Base-by-base conservation (phyloP, 2,797 vertebrate species). In the Miichthys miiuy region DNA sequence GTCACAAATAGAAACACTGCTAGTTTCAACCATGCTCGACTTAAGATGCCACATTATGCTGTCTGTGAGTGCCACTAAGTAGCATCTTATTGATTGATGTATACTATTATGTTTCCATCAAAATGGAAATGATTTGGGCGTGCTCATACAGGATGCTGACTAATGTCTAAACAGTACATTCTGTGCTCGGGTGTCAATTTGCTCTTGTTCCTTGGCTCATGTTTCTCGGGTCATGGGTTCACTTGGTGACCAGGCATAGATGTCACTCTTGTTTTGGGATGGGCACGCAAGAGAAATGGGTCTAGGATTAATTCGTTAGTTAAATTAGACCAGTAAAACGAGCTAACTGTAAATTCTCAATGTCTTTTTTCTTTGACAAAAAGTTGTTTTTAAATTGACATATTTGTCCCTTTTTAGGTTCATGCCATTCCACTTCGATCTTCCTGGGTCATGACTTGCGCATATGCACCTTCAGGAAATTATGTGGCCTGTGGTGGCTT, bases 361-460 rank as follows among this genome's bases (percentile, higher is more conserved):
- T 34, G 30, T 34, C 30, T 42, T 27, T 27, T 68, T 48, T 2
- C 7, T 25, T 9, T 18, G 14, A 25, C 11, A 20, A 56, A 34
- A 18, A n/a, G 13, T 1, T 8, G 30, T 34, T 23, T 17, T 66
- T 10, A 17, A 68, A 65, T 42, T 9, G 46, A 72, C 23, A 6
- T 5, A 5, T 68, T 20, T 67, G 18, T 74, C 38, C 5, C 30
- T 27, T 81, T 79, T 7, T 81, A 99, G 98, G 98, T 99, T 88
- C 98, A 99, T 44, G 98, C 98, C 91, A 99, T 99, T 90, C 98
- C 98, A 74, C 95, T 99, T 95, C 97, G 98, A 80, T 99, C 98
- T 61, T 99, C 98, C 85, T 99, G 98, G 98, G 98, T 99, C 91
- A 99, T 99, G 98, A 99, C 98, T 79, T 99, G 98, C 68, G 98